phyloP scores from a whole-genome alignment of 2,113 vertebrate species.

The Notiomystis cincta region DNA sequence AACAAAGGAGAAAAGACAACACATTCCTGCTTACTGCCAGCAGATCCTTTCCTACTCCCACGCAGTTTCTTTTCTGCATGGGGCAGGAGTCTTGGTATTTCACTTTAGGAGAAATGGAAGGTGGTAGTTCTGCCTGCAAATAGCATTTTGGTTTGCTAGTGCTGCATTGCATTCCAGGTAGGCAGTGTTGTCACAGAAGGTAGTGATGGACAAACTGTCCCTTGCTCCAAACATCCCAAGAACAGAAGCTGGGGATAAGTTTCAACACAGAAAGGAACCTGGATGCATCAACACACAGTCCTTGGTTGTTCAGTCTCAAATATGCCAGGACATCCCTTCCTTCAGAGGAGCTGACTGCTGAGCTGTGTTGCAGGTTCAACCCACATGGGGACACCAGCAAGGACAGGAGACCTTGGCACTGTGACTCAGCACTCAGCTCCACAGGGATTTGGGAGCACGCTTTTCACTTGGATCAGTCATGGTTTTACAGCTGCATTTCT shows the following conservation, averaged over 20 bases:
- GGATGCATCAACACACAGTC: rapidly evolving
- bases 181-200: not conserved
- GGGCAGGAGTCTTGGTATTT: not conserved
- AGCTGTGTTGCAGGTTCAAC: not conserved
- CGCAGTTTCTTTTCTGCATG: not conserved
- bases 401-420: not conserved
- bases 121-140: not conserved
- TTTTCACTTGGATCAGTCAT: not conserved
- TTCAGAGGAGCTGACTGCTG: not conserved
- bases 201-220: not conserved
- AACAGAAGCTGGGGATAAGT: not conserved
- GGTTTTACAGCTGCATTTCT: not conserved
- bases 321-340: rapidly evolving
- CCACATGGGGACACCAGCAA: not conserved
- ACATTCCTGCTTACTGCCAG: too few relatives aligned
- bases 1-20: not conserved
- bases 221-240: not conserved
- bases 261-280: not conserved
- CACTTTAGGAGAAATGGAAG: not conserved
- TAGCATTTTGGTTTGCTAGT: not conserved
- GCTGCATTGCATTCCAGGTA: not conserved
- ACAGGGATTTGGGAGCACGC: rapidly evolving
- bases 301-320: not conserved
- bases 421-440: not conserved
- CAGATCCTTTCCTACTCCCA: not conserved